Evolutionary conservation across 2,888 invertebrate genomes (phyloP).

Genomic region (Diarsia dahlii): DNA sequence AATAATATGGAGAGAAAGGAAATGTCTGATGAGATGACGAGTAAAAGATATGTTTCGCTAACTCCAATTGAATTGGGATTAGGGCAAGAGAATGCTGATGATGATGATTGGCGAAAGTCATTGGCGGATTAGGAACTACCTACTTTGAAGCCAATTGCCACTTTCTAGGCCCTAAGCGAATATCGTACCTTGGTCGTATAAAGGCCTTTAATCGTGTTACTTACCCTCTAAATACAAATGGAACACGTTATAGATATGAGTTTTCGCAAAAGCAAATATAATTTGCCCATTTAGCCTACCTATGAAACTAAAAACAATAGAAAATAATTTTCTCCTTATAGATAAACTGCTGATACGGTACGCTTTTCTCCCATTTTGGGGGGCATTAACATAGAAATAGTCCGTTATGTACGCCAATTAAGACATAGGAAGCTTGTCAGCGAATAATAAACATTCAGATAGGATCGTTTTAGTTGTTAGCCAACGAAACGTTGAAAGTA

Average conservation of each 20-base stretch:
- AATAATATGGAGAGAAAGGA: no score
- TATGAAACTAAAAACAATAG: slow-evolving; percentile 12
- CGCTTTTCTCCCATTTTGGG: slow-evolving; percentile 25
- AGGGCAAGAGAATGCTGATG: no score
- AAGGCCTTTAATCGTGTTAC: not conserved
- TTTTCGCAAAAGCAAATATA: not conserved
- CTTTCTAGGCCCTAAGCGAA: not conserved
- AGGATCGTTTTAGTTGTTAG: slow-evolving; percentile 42
- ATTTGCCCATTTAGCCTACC: slow-evolving; percentile 4
- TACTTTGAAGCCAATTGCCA: not conserved
- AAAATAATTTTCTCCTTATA: slow-evolving; percentile 15
- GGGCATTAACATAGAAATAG: slow-evolving; percentile 56
- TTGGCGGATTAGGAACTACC: not conserved
- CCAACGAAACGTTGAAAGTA: no score
- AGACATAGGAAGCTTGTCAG: slow-evolving; percentile 47
- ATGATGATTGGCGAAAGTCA: not conserved
- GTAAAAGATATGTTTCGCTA: no score
- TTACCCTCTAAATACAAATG: no score
- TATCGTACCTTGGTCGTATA: not conserved
- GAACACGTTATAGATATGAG: not conserved
- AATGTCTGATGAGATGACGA: no score
- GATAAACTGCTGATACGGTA: slow-evolving; percentile 30
- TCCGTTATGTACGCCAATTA: slow-evolving; percentile 51
- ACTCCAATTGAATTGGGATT: no score
- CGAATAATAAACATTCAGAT: slow-evolving; percentile 58